phyloP scores from a whole-genome alignment of 2,888 invertebrate species.

The Nomada ferruginata region DNA sequence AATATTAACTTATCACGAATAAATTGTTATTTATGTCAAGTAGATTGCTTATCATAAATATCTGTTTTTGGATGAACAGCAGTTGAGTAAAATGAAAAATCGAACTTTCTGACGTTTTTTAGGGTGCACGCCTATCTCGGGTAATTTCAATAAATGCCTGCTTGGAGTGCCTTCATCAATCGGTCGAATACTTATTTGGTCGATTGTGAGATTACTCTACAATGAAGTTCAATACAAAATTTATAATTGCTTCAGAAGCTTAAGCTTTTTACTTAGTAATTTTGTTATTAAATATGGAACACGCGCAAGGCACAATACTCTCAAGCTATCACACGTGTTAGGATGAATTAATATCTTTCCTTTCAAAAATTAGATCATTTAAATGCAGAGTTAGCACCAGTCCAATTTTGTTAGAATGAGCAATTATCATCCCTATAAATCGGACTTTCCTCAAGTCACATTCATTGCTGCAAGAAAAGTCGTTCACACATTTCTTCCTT shows the following conservation, averaged over 20 bases:
- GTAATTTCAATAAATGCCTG: conserved; percentile 74
- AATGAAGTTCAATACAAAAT: conserved; percentile 79
- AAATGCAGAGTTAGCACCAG: conserved; percentile 75
- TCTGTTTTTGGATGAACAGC: conserved; percentile 77
- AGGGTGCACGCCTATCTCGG: conserved; percentile 71
- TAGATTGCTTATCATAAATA: conserved; percentile 60
- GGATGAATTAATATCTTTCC: conserved; percentile 68
- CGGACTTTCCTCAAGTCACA: conserved; percentile 58
- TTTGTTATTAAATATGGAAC: conserved; percentile 74
- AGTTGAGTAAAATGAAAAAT: conserved; percentile 78
- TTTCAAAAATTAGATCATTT: conserved; percentile 65
- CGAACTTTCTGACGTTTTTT: conserved; percentile 76
- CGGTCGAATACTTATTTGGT: conserved; percentile 80
- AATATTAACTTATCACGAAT: conserved; percentile 40
- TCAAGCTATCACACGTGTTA: conserved; percentile 80
- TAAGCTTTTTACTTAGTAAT: conserved; percentile 65
- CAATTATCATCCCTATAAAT: conserved; percentile 65
- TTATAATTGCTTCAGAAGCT: conserved; percentile 68
- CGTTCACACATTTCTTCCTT: conserved; percentile 44
- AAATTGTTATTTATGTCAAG: conserved; percentile 42
- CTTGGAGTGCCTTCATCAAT: conserved; percentile 75
- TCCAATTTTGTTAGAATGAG: conserved; percentile 73
- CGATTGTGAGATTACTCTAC: conserved; percentile 81
- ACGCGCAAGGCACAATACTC: conserved; percentile 83
- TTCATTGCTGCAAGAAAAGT: conserved; percentile 64